Evolutionary conservation across 2,113 vertebrate genomes (phyloP), one percentile per base, ranked within the genome.

Genomic region (Triplophysa siluroides): DNA sequence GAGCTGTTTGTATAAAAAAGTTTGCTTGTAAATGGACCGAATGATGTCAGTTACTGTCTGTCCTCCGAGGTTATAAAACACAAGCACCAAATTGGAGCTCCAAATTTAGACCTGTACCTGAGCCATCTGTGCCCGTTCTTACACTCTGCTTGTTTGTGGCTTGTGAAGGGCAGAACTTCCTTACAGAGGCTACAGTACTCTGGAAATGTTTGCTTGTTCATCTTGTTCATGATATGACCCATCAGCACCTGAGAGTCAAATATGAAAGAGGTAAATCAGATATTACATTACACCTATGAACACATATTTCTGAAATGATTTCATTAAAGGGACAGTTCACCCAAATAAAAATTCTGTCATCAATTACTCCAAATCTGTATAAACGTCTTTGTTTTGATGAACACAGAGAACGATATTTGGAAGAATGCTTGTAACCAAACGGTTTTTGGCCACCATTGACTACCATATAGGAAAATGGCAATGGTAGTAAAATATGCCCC

Each of bases 61-160:
- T 8, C 16, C 18, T 54, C 3, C 50, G 7, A 58, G 19, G 54
- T n/a, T 21, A 8, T n/a, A n/a, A n/a, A 21, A 58, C 2, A n/a
- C 54, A 21, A 9, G 54, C 54, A 58, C n/a, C 9, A 56, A 18
- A 56, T 56, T 56, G 6, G 11, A 13, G 47, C 13, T 50, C 1
- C 6, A 33, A 38, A 38, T 70, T 38, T 45, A 80, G 78, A 83
- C 88, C 16, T 52, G 69, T 86, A 99, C 98, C 98, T 96, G 90
- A 95, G 95, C 98, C 98, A 99, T 13, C 96, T 92, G 89, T 99
- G 98, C 41, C 97, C 97, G 0, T 97, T 98, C 88, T 93, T 87
- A 83, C 98, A 99, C 33, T 92, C 87, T 0, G 96, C 92, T 83
- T 95, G 94, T 13, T 94, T 96, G 87, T 93, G 92, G 84, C 98